These are phyloP conservation scores for Epinephelus awoara DNA, from an alignment of 2,797 vertebrate genomes.

Conservation along the genomic window DNA sequence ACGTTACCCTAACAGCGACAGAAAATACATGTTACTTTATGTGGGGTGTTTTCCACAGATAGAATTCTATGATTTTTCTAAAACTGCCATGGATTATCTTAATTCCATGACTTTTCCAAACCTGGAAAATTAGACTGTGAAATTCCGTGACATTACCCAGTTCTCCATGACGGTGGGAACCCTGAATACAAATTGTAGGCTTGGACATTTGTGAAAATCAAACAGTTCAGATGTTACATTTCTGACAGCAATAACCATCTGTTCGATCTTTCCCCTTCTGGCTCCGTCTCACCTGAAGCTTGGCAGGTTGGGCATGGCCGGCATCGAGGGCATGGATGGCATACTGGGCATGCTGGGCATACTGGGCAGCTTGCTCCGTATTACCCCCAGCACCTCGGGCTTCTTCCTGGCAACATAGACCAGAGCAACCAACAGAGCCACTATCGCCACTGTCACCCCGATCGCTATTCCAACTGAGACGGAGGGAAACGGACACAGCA, in stretches of 20 bases:
- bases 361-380: conserved; percentile 64
- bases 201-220: neutral
- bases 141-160: too few species aligned
- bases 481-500: neutral
- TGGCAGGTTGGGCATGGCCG: conserved; percentile 49
- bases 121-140: too few species aligned
- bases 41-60: too few species aligned
- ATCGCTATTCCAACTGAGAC: conserved; percentile 81
- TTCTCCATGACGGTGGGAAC: too few species aligned
- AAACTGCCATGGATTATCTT: too few species aligned
- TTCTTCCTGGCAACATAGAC: conserved; percentile 74
- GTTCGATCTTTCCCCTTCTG: neutral
- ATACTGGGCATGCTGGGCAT: conserved; percentile 58
- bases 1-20: too few species aligned
- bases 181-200: too few species aligned
- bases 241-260: neutral
- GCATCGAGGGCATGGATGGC: conserved; percentile 43
- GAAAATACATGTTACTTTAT: too few species aligned
- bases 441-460: conserved; percentile 74
- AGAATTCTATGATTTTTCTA: too few species aligned
- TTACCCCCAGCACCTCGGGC: conserved; percentile 59
- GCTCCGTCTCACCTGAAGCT: conserved; percentile 73
- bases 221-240: neutral
- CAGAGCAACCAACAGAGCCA: conserved; percentile 70
- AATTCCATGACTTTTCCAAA: too few species aligned